These are phyloP conservation scores for Sinocyclocheilus rhinocerous DNA, from an alignment of 2,113 vertebrate genomes.

Conservation along the genomic window DNA sequence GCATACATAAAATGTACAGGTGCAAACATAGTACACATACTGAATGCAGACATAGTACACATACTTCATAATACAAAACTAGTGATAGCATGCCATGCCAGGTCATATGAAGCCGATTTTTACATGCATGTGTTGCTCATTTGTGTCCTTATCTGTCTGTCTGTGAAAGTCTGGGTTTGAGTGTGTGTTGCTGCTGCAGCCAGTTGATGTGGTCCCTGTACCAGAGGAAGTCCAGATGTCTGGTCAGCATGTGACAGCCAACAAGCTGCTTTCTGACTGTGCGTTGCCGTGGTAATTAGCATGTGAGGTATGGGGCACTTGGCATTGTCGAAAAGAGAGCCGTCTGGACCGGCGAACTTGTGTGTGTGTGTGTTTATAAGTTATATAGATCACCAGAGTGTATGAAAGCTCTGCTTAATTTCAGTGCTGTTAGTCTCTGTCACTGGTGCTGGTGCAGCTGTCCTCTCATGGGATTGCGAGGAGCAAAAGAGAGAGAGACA, in stretches of 20 bases:
- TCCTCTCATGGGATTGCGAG: slow-evolving; percentile 14
- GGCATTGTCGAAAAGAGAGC: slow-evolving; percentile 23
- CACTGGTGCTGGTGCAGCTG: not conserved
- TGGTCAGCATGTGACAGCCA: slow-evolving; percentile 31
- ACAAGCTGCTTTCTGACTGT: slow-evolving; percentile 16
- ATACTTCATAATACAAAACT: too few relatives aligned
- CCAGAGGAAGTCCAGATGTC: slow-evolving; percentile 50
- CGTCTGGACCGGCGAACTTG: not conserved
- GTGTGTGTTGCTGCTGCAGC: not conserved
- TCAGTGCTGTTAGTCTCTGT: slow-evolving; percentile 19
- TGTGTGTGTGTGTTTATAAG: not conserved
- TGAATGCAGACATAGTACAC: too few relatives aligned
- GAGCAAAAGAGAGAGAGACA: not conserved
- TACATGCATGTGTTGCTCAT: not conserved
- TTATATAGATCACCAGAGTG: slow-evolving; percentile 23
- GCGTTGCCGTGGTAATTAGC: slow-evolving; percentile 13
- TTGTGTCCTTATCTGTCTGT: not conserved
- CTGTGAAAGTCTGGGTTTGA: not conserved
- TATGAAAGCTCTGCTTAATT: not conserved
- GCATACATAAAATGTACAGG: too few relatives aligned
- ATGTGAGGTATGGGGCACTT: slow-evolving; percentile 33
- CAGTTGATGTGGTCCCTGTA: slow-evolving; percentile 7
- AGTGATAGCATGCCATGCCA: too few relatives aligned
- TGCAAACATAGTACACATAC: too few relatives aligned
- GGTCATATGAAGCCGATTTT: too few relatives aligned